phyloP scores from a whole-genome alignment of 2,888 invertebrate genomes.

The Phymatocera aterrima region DNA sequence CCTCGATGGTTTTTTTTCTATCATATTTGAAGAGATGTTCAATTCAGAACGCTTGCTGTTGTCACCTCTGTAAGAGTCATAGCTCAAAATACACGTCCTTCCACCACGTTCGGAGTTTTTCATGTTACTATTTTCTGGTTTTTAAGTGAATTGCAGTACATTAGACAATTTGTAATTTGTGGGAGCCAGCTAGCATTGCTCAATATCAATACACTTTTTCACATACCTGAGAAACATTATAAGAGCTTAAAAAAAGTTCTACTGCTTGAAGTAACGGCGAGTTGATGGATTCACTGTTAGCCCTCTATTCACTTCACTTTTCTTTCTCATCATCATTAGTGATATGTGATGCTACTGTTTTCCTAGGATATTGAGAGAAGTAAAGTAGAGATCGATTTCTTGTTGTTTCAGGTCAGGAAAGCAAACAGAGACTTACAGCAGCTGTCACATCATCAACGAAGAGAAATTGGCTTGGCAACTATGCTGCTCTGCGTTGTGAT shows the following conservation, averaged over 20 bases:
- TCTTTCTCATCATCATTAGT: not conserved
- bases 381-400: slow-evolving; percentile 23
- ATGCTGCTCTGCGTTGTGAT: slow-evolving; percentile 97
- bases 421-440: slow-evolving; percentile 94
- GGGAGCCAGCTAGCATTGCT: not conserved
- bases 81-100: not conserved
- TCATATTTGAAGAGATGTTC: not conserved
- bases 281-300: not conserved
- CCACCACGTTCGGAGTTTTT: too few species aligned
- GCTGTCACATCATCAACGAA: slow-evolving; percentile 90
- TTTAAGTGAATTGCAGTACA: not conserved
- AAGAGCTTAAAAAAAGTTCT: slow-evolving; percentile 15
- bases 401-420: slow-evolving; percentile 81
- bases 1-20: not conserved
- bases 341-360: not conserved
- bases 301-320: not conserved
- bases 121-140: not conserved
- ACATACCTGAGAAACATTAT: not conserved
- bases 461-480: slow-evolving; percentile 95
- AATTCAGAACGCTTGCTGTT: not conserved
- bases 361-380: not conserved
- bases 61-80: not conserved
- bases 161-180: not conserved
- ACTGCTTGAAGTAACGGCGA: not conserved
- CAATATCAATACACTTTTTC: not conserved